These are phyloP conservation scores for Misgurnus anguillicaudatus DNA, from an alignment of 2,113 vertebrate genomes.

Conservation along the genomic window DNA sequence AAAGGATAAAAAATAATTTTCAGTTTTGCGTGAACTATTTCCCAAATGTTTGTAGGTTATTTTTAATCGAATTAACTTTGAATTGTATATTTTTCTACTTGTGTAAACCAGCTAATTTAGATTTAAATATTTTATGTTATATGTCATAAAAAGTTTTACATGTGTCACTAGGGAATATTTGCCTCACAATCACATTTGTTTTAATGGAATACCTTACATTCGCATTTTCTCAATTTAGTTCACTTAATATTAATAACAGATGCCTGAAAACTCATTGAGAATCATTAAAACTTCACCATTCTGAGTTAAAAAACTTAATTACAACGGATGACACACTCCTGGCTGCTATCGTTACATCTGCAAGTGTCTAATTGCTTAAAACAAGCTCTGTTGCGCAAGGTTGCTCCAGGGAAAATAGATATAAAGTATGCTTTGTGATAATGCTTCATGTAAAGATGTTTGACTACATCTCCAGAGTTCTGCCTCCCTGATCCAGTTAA, in stretches of 20 bases:
- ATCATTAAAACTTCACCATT: not conserved
- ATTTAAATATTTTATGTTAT: too few relatives aligned
- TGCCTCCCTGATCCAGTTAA: not conserved
- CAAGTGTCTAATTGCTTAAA: constrained; percentile 15
- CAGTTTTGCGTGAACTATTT: too few relatives aligned
- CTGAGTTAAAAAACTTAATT: not conserved
- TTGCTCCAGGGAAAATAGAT: constrained; percentile 12
- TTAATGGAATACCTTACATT: not conserved
- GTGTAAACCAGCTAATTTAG: too few relatives aligned
- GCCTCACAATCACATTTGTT: not conserved
- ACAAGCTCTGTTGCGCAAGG: not conserved
- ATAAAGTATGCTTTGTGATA: constrained; percentile 4
- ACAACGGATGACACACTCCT: constrained; percentile 8
- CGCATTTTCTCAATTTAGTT: not conserved
- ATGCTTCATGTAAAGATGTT: not conserved
- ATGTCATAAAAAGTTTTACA: too few relatives aligned
- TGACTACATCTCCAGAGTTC: not conserved
- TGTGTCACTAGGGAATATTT: too few relatives aligned
- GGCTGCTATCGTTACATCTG: not conserved
- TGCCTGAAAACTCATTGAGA: not conserved
- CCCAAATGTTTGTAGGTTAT: too few relatives aligned
- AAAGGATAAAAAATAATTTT: too few relatives aligned
- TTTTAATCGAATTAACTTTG: too few relatives aligned
- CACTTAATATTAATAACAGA: not conserved
- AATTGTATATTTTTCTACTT: too few relatives aligned